Percentiles rank a stretch among this genome's conserved stretches.
Evolutionary conservation across 2,888 invertebrate species (phyloP).

Genomic region (Diarsia brunnea): DNA sequence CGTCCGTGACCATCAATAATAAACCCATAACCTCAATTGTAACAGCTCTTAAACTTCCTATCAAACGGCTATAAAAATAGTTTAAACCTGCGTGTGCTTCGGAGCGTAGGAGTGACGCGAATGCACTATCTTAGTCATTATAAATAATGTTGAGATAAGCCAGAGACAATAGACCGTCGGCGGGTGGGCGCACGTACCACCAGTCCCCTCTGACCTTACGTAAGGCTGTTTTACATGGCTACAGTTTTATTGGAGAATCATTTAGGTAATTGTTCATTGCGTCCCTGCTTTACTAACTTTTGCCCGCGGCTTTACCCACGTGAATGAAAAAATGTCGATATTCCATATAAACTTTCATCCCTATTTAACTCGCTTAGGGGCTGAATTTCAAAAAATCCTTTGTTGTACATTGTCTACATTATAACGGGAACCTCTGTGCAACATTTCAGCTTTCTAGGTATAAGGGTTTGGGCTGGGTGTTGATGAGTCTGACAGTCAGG

Average conservation of each 20-base stretch:
- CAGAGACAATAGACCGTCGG: conserved; percentile 84
- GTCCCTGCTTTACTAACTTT: background rate
- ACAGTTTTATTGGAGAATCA: background rate
- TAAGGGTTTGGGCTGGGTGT: too few species aligned
- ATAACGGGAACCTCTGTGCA: too few species aligned
- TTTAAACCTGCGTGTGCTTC: conserved; percentile 55
- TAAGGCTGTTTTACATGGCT: conserved; percentile 21
- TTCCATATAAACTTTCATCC: too few species aligned
- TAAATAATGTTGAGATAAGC: conserved; percentile 87
- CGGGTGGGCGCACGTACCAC: conserved; percentile 74
- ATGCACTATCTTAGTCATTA: conserved; percentile 84
- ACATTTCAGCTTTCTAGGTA: too few species aligned
- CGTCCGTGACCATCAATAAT: conserved; percentile 55
- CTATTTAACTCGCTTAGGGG: too few species aligned
- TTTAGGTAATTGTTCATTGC: background rate
- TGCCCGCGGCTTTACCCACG: too few species aligned
- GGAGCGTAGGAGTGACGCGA: conserved; percentile 82
- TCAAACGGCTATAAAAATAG: conserved; percentile 72
- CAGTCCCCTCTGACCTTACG: conserved; percentile 65
- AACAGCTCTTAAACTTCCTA: conserved; percentile 70
- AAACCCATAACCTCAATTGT: conserved; percentile 69
- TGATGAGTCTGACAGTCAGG: too few species aligned
- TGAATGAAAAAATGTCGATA: too few species aligned
- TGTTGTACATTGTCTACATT: too few species aligned
- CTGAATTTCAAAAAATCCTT: too few species aligned